Evolutionary conservation across 2,797 vertebrate genomes (phyloP).

Genomic region (Pteronotus mesoamericanus): DNA sequence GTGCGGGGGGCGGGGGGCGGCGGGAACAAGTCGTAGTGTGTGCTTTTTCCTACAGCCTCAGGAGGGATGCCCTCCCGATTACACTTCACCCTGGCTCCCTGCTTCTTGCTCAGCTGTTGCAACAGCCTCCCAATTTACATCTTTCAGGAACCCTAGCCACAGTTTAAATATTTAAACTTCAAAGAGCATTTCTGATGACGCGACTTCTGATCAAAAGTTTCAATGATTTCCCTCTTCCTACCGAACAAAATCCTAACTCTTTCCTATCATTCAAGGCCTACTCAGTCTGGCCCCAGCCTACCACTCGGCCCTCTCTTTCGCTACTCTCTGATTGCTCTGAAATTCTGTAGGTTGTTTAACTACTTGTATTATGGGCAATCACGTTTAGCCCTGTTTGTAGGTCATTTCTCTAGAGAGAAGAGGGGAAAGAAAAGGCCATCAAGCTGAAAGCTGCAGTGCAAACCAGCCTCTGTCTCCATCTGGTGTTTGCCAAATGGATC

Average conservation of each 20-base stretch:
- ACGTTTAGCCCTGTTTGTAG: not conserved
- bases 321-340: not conserved
- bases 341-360: not conserved
- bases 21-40: not conserved
- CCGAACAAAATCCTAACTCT: not conserved
- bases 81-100: not conserved
- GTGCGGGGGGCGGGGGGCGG: no score
- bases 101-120: not conserved
- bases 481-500: constrained; percentile 28
- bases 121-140: not conserved
- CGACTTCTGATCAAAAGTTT: not conserved
- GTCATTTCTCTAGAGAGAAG: not conserved
- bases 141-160: not conserved
- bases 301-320: fast-evolving
- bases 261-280: not conserved
- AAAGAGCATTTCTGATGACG: not conserved
- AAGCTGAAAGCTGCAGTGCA: not conserved
- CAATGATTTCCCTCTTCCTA: not conserved
- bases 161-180: not conserved
- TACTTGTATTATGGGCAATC: not conserved
- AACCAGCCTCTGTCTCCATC: constrained; percentile 43
- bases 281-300: not conserved
- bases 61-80: no score
- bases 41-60: not conserved
- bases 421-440: not conserved